Evolutionary conservation across 2,113 vertebrate species (phyloP).

Genomic region (Embiotoca jacksoni): DNA sequence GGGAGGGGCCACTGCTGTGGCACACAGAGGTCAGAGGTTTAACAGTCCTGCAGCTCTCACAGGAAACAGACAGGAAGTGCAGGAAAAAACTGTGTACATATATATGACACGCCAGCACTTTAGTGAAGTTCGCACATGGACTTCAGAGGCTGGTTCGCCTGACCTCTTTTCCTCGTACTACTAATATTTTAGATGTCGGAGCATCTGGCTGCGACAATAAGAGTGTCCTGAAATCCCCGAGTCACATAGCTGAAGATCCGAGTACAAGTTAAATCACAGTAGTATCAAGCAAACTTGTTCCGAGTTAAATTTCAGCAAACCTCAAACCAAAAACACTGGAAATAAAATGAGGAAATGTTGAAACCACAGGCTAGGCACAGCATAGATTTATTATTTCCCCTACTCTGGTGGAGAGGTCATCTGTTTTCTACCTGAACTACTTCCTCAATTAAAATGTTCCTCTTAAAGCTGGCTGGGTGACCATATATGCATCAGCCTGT

Average conservation of each 20-base stretch:
- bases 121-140: slow-evolving; percentile 52
- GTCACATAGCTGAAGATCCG: not conserved
- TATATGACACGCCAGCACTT: slow-evolving; percentile 71
- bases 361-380: too few relatives aligned
- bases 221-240: not conserved
- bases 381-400: not conserved
- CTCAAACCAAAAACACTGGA: not conserved
- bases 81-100: slow-evolving; percentile 83
- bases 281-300: too few relatives aligned
- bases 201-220: not conserved
- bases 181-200: slow-evolving; percentile 33
- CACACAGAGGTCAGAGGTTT: slow-evolving; percentile 63
- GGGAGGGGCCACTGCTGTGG: slow-evolving; percentile 42
- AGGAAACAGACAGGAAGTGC: slow-evolving; percentile 77
- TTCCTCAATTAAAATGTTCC: not conserved
- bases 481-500: not conserved
- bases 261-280: not conserved
- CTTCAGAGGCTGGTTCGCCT: slow-evolving; percentile 55
- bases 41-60: slow-evolving; percentile 57
- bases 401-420: not conserved
- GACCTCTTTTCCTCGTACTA: slow-evolving; percentile 39
- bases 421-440: not conserved
- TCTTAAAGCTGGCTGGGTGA: not conserved
- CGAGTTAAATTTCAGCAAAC: not conserved
- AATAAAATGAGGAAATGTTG: too few relatives aligned